A percentile compares a stretch with the other conserved stretches of the same genome.
Evolutionary conservation across 2,797 vertebrate genomes (phyloP).

Genomic region (Rhabdomys pumilio): DNA sequence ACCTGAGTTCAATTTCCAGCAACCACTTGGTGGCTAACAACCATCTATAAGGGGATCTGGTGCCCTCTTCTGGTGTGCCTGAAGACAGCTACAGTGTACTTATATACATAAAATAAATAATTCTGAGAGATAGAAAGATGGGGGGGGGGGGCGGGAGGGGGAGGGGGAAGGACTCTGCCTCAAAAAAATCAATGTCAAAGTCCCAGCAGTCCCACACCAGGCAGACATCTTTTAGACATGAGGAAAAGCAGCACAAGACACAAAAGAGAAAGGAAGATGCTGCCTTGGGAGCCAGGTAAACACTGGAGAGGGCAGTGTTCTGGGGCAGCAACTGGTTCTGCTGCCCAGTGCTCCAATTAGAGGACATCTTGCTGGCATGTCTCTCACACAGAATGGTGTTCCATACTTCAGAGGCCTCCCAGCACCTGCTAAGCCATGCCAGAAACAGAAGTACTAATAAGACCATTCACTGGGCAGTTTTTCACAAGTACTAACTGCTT

Average conservation of each 20-base stretch:
- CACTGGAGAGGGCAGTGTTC: background rate
- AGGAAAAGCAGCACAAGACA: background rate
- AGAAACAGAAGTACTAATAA: background rate
- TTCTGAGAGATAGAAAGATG: too few species aligned
- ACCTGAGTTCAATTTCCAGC: too few species aligned
- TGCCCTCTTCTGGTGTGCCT: too few species aligned
- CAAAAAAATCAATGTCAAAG: background rate
- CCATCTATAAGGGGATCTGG: too few species aligned
- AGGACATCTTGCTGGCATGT: background rate
- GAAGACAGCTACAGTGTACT: too few species aligned
- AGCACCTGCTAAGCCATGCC: background rate
- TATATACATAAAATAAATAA: too few species aligned
- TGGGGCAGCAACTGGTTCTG: background rate
- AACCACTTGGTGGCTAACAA: too few species aligned
- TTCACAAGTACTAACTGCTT: conserved; percentile 18
- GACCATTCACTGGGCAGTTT: background rate
- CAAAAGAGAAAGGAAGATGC: background rate
- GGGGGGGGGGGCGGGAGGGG: too few species aligned
- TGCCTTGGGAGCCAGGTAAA: conserved; percentile 17
- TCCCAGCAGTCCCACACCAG: background rate
- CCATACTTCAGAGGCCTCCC: background rate
- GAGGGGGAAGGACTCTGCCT: background rate
- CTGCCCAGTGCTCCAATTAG: background rate
- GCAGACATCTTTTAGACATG: background rate
- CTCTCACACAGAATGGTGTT: background rate